Conservation (phyloP, 1,140 invertebrate species). For the Panulirus ornatus region DNA sequence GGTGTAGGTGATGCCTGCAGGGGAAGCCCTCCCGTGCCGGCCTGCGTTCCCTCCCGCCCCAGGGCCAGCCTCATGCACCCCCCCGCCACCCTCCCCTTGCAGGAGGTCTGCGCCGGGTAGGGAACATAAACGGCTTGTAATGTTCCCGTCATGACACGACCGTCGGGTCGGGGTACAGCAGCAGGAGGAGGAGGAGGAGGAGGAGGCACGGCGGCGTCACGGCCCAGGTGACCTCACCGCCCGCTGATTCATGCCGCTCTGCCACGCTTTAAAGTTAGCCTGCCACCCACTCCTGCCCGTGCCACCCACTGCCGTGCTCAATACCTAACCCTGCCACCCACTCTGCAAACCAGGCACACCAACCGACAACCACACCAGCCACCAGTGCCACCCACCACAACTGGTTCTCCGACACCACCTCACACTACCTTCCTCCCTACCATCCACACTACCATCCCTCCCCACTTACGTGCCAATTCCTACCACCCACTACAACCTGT, state of each 20-base stretch:
- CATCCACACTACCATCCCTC: neutral
- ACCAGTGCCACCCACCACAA: neutral
- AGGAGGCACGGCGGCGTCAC: neutral
- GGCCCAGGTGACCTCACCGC: neutral
- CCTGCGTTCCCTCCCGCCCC: no score
- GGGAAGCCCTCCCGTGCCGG: no score
- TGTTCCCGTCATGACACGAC: no score
- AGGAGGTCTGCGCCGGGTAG: no score
- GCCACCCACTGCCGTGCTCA: no score
- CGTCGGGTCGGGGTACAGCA: no score
- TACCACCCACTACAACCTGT: neutral
- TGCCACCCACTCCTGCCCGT: neutral
- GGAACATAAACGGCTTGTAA: no score
- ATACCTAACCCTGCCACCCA: neutral
- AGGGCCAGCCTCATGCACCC: no score
- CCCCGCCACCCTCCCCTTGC: no score
- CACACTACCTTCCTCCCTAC: neutral
- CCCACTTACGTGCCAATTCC: neutral
- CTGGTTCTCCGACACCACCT: neutral
- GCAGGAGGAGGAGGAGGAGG: neutral
- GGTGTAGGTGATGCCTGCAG: no score
- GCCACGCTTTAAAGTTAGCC: constrained; percentile 9
- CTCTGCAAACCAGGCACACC: neutral
- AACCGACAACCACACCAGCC: neutral
- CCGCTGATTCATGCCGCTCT: constrained; percentile 11